Evolutionary conservation across 2,797 vertebrate genomes (phyloP).

Genomic region (Aplochiton taeniatus): DNA sequence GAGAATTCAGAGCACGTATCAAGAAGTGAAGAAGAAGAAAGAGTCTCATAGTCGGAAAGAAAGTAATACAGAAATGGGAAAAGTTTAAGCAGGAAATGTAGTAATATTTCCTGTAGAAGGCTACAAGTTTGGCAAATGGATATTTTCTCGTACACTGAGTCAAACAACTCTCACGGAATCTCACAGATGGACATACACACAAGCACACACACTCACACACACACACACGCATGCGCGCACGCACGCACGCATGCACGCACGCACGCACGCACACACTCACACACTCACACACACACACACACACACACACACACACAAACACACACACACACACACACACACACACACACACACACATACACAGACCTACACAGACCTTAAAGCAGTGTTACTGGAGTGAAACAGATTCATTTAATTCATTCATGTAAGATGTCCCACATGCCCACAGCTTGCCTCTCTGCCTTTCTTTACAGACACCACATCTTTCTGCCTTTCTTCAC

Average conservation of each 20-base stretch:
- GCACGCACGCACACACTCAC: background rate
- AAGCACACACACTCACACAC: background rate
- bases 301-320: slow-evolving; percentile 12
- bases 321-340: background rate
- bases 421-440: slow-evolving; percentile 50
- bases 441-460: slow-evolving; percentile 30
- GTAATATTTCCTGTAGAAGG: no score
- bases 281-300: slow-evolving; percentile 5
- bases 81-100: no score
- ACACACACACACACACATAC: background rate
- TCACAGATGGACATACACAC: slow-evolving; percentile 1
- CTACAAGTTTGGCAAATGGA: no score
- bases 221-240: slow-evolving; percentile 3
- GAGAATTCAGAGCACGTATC: no score
- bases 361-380: background rate
- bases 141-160: background rate
- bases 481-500: no score
- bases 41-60: no score
- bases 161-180: background rate
- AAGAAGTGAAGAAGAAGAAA: no score
- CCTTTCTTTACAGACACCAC: slow-evolving; percentile 44
- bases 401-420: slow-evolving; percentile 56
- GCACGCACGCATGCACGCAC: background rate
- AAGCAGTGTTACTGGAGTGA: slow-evolving; percentile 35
- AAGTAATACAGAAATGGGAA: no score